Evolutionary conservation across 2,888 invertebrate species (phyloP), one percentile per base, ranked within the genome.

Genomic region (Limnephilus auricula): DNA sequence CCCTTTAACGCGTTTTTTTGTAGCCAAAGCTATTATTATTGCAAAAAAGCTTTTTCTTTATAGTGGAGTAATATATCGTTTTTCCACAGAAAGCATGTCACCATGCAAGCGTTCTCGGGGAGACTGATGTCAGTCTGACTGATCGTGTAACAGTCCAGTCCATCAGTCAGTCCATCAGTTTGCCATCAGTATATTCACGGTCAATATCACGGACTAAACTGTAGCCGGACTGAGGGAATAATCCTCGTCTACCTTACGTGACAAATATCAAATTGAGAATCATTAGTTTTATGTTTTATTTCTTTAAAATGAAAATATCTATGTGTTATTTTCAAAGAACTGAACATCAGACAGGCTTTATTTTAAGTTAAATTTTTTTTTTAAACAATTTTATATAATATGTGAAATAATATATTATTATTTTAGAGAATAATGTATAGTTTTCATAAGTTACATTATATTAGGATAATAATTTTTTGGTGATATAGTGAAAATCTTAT

Each of bases 321-420:
- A 34, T 34, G 32, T 34, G 18, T 82, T 82, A 82, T 82, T 82
- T 82, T 82, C 82, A 25, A 82, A 34, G 82, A 82, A 82, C 82
- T 82, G 82, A 82, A 18, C 32, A 37, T 82, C 82, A 82, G 34
- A 82, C 37, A 82, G 82, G 82, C 82, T 82, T 82, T 82, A 82
- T n/a, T 82, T 82, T 82, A 34, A 82, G 32, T 32, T 82, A 31
- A 82, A 82, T 18, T 82, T 32, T 82, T 34, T 82, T 80, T 80
- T 80, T 32, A 30, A 34, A 25, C n/a, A 65, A 65, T 65, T 65
- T 65, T 65, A 82, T 82, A 82, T n/a, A 34, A 82, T 82, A 82
- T 82, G 82, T 82, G 25, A 82, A 82, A 82, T 82, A 82, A 82
- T 82, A 82, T 82, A 82, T 82, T 82, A 82, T 82, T 82, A 82